Evolutionary conservation across 2,113 vertebrate genomes (phyloP), one percentile per base, ranked within the genome.

Genomic region (Xenopus laevis): DNA sequence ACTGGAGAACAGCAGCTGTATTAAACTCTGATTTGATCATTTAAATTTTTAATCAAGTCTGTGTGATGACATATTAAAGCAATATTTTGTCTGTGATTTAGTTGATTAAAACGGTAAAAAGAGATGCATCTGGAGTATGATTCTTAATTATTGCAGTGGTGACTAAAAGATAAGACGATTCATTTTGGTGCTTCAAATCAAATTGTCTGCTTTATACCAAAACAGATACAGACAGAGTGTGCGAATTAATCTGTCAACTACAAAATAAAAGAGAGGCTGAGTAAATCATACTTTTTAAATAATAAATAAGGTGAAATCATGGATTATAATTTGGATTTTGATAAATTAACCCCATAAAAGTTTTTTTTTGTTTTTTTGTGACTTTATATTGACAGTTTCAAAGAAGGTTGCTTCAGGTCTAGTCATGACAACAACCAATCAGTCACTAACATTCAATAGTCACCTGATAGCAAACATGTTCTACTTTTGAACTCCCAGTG

Each of bases 131-230:
- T 84, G 83, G 76, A 46, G 81, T 86, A 86, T 82, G 81, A 84
- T 91, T 80, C 79, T 85, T 82, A 79, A 82, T 90, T 85, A 90
- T 86, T 81, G 73, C 10, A 82, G 81, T 79, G 81, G 87, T 83
- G 79, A 82, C 30, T 44, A 45, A 9, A 15, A 85, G 83, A 85
- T 87, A 85, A 87, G 85, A 83, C 78, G 64, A 77, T 87, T 87
- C 87, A 89, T 87, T 90, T 83, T 78, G 84, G 85, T 86, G 81
- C 84, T 81, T 84, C 74, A 80, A 75, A 87, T 89, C 84, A 83
- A 86, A 91, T 89, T 86, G 83, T 82, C 82, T 23, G 72, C 79
- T 86, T 87, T 81, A 78, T 81, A 84, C 50, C 79, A 82, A 86
- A 86, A 83, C 78, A 84, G 79, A 83, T 79, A 65, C 84, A 81